These are phyloP conservation scores for Styela plicata DNA, from an alignment of 23 tunicate species.

Conservation along the genomic window DNA sequence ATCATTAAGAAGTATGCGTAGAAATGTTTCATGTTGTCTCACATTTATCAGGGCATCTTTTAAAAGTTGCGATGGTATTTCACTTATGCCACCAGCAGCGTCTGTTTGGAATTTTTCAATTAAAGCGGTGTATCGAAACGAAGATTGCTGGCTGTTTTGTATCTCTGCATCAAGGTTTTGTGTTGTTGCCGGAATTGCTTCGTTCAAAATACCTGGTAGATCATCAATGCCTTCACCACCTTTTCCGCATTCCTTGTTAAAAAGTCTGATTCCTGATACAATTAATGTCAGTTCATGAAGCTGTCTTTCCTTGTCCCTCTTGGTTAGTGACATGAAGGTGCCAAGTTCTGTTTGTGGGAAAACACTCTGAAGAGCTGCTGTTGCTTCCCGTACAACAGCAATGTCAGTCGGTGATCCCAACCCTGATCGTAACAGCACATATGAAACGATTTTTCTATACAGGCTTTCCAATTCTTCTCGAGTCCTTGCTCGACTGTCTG, in stretches of 20 bases:
- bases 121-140: constrained; percentile 82
- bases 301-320: constrained; percentile 92
- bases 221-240: constrained; percentile 97
- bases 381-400: constrained; percentile 95
- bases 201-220: constrained; percentile 86
- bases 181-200: constrained; percentile 96
- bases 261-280: constrained; percentile 96
- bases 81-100: constrained; percentile 56
- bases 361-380: constrained; percentile 94
- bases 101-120: constrained; percentile 55
- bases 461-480: constrained; percentile 97
- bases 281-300: constrained; percentile 90
- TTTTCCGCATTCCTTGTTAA: constrained; percentile 97
- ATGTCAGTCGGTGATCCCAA: constrained; percentile 99
- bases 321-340: constrained; percentile 86
- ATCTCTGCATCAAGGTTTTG: constrained; percentile 87
- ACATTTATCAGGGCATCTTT: constrained; percentile 90
- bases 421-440: constrained; percentile 83
- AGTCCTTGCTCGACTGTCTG: constrained; percentile 92
- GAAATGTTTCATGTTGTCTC: constrained; percentile 83
- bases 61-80: constrained; percentile 67
- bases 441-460: constrained; percentile 89
- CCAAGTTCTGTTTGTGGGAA: constrained; percentile 97
- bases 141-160: constrained; percentile 83
- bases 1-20: constrained; percentile 83